Base-by-base conservation (phyloP, 2,888 invertebrate species). In the Papilio protenor region DNA sequence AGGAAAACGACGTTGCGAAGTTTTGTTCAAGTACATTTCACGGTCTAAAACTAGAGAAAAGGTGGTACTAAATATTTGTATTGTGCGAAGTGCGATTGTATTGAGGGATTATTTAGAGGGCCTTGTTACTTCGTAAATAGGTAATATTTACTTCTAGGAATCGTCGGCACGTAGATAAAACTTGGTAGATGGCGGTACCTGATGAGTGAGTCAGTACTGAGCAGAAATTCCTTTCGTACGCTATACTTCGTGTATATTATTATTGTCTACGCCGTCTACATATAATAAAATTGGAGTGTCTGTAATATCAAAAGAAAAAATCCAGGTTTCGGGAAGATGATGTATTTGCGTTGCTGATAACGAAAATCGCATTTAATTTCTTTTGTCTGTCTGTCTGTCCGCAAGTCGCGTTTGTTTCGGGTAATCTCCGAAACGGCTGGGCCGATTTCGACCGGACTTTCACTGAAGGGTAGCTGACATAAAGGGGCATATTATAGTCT, bases 111-210 rank as follows among this genome's bases (percentile, higher is more conserved):
- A 73, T 78, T 73, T 76, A 71, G 76, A 57, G 69, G 33, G 76
- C 76, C 69, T 76, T 76, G 75, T 73, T 75, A 70, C 71, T 72
- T 69, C 45, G 66, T 78, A 76, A 75, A 76, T 52, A 73, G 73
- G 75, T 71, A 78, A 75, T 76, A 78, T 78, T 78, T 76, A 78
- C 78, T 78, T 78, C 73, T 66, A 47, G 18, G 78, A 76, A 75
- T 45, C 45, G 45, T 47, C 18, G 27, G 69, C 64, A 61, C 57
- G 45, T 0, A 76, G 71, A 76, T 76, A 76, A 76, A 76, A 59
- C 59, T 45, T 45, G 2, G 8, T 23, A n/a, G 21, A 49, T 72
- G 27, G 55, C 52, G 33, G 33, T 2, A 69, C 57, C 73, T 66
- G 69, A 55, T 66, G 69, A 55, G 74, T 47, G 3, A 27, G 27